Evolutionary conservation across 2,113 vertebrate genomes (phyloP).

Genomic region (Chauna torquata): DNA sequence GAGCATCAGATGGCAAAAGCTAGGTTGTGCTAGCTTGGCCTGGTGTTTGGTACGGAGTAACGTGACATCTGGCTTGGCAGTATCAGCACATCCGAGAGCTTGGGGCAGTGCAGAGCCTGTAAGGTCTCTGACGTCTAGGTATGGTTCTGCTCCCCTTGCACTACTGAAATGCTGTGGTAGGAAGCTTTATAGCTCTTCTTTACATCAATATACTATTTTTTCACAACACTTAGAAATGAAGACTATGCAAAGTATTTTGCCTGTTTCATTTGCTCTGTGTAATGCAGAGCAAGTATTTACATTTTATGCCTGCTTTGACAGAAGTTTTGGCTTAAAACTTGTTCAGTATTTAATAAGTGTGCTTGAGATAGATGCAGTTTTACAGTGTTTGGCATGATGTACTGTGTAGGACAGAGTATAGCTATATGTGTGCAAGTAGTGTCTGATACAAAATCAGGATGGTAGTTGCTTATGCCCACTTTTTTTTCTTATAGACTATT

Average conservation of each 20-base stretch:
- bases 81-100: neutral
- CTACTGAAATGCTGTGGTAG: neutral
- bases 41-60: neutral
- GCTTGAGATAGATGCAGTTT: neutral
- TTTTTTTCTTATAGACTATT: neutral
- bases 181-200: neutral
- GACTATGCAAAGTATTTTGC: neutral
- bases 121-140: neutral
- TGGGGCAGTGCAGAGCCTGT: neutral
- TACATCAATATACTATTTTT: neutral
- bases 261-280: neutral
- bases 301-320: rapidly evolving
- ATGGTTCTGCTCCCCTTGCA: neutral
- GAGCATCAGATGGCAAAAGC: neutral
- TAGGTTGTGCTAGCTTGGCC: neutral
- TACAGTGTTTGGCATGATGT: neutral
- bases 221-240: neutral
- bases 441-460: neutral
- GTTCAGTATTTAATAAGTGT: neutral
- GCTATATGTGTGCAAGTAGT: neutral
- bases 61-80: neutral
- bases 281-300: neutral
- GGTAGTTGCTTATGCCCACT: neutral
- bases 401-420: neutral
- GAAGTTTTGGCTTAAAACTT: neutral